Evolutionary conservation across 2,113 vertebrate genomes (phyloP), one percentile per base, ranked within the genome.

Genomic region (Vanacampus margaritifer): DNA sequence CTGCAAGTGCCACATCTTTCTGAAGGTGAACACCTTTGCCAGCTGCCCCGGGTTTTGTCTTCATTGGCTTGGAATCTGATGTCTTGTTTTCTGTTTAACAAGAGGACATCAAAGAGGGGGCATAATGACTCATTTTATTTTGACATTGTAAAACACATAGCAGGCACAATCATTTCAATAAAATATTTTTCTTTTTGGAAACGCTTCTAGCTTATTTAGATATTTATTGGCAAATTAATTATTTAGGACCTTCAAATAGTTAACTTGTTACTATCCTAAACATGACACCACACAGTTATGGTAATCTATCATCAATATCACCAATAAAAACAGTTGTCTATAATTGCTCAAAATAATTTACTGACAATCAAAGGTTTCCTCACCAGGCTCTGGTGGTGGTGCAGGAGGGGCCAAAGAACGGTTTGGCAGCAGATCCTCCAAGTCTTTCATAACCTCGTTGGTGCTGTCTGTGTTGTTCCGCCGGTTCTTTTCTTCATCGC

Each of bases 401-500:
- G 79, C 28, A 5, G 81, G 80, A 7, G 84, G 81, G 0, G 37
- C 21, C 8, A 88, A 83, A 35, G 88, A 88, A 21, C 66, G 69
- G 58, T 89, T 91, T 1, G 91, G 88, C 39, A 93, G 68, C 62
- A 92, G 88, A 72, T 96, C 93, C 71, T 94, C 94, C 64, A 95
- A 83, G 67, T 96, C 94, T 72, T 93, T 90, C 89, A 92, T 79
- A 51, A 90, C 78, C 23, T 93, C 89, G 71, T 92, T 96, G 56
- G 91, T 91, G 78, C 83, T 93, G 77, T 91, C 79, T 74, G 92
- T 93, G 86, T 95, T 94, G 86, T 94, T 96, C 64, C 94, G 93
- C 53, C 95, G 92, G 84, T 93, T 97, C 88, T 98, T 99, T 67
- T 97, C 95, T 65, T 96, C 94, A 82, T 98, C 94, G 0, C 92